Percentiles rank a stretch among this genome's conserved stretches.
Conservation (phyloP, 2,113 vertebrate species). For the Gymnorhina tibicen region DNA sequence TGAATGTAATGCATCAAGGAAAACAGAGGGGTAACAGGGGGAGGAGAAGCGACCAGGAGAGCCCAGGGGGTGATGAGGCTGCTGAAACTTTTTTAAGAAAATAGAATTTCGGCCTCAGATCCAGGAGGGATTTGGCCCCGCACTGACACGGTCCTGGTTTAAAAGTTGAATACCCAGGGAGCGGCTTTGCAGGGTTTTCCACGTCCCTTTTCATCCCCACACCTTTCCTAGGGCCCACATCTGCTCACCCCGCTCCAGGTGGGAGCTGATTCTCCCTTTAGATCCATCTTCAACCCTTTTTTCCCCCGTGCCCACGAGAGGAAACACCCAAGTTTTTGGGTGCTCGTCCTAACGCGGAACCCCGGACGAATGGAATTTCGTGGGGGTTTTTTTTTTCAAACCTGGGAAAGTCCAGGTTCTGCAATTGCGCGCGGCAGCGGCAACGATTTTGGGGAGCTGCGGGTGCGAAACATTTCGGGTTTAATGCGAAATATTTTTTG, state of each 20-base stretch:
- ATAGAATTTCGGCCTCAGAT: background rate
- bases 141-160: background rate
- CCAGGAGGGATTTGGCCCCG: background rate
- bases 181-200: background rate
- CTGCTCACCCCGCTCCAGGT: background rate
- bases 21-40: background rate
- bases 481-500: fast-evolving
- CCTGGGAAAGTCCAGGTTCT: background rate
- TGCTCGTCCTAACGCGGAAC: fast-evolving
- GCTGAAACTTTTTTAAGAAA: too few relatives aligned
- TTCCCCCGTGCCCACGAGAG: fast-evolving
- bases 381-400: background rate
- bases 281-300: background rate
- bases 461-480: fast-evolving
- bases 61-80: too few relatives aligned
- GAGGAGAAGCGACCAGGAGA: too few relatives aligned
- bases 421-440: fast-evolving
- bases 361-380: background rate
- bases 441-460: background rate
- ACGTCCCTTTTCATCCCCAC: background rate
- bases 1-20: background rate
- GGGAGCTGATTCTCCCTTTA: background rate
- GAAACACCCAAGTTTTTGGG: background rate
- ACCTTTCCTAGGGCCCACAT: background rate
- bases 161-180: background rate